Conservation (phyloP, 2,113 vertebrate genomes). For the Halcyon malimbica region DNA sequence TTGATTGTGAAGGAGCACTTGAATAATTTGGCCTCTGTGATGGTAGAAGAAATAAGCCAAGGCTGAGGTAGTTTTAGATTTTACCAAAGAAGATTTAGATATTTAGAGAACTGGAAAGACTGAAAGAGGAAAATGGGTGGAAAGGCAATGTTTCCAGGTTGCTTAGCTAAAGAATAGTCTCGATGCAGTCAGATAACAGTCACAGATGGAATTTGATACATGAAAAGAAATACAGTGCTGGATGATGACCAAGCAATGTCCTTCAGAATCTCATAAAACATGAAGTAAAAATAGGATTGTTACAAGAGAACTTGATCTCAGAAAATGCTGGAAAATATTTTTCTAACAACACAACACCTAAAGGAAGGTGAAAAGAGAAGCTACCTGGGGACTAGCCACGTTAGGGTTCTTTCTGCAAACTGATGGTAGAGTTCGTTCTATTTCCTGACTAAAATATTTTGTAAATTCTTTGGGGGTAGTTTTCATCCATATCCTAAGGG, state of each 20-base stretch:
- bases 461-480: background rate
- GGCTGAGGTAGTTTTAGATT: background rate
- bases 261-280: conserved; percentile 3
- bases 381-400: background rate
- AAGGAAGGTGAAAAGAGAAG: background rate
- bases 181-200: background rate
- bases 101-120: background rate
- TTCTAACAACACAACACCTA: background rate
- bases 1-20: background rate
- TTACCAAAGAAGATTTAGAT: background rate
- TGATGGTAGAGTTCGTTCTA: background rate
- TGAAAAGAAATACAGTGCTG: conserved; percentile 1
- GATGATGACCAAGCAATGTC: conserved; percentile 10
- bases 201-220: background rate
- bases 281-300: conserved; percentile 15
- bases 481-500: background rate
- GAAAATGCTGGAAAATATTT: conserved; percentile 13
- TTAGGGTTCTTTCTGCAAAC: background rate
- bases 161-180: background rate
- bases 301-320: background rate
- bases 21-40: background rate
- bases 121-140: background rate
- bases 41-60: background rate
- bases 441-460: background rate
- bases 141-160: background rate